Evolutionary conservation across 2,113 vertebrate species (phyloP).

Genomic region (Microcebus griseorufus): DNA sequence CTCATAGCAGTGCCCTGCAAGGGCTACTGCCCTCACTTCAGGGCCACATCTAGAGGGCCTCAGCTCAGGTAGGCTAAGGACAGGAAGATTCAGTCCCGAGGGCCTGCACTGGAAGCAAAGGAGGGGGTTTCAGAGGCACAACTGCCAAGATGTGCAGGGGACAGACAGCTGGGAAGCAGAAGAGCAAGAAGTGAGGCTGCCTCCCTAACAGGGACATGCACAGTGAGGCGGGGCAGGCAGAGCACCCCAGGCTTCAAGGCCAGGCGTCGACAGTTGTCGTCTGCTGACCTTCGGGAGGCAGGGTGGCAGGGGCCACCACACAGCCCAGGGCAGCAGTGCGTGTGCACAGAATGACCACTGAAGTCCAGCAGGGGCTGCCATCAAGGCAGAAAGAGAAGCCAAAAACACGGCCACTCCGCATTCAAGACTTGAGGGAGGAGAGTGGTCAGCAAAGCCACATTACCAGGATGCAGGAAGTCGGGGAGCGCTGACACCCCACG

Average conservation of each 20-base stretch:
- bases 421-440: neutral
- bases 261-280: neutral
- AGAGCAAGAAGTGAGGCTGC: neutral
- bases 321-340: neutral
- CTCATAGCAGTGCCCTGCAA: neutral
- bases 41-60: neutral
- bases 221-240: neutral
- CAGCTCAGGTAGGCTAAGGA: neutral
- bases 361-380: neutral
- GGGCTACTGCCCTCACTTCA: too few species aligned
- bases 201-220: neutral
- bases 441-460: neutral
- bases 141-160: neutral
- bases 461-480: neutral
- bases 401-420: neutral
- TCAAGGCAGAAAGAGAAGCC: neutral
- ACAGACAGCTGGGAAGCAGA: neutral
- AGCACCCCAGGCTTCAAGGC: neutral
- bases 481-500: neutral
- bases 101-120: neutral
- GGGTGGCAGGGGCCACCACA: neutral
- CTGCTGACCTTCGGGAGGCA: neutral
- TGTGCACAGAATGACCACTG: neutral
- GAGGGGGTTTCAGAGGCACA: neutral
- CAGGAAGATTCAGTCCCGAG: neutral